phyloP scores from a whole-genome alignment of 2,113 vertebrate species.

The Rousettus leschenaultii region DNA sequence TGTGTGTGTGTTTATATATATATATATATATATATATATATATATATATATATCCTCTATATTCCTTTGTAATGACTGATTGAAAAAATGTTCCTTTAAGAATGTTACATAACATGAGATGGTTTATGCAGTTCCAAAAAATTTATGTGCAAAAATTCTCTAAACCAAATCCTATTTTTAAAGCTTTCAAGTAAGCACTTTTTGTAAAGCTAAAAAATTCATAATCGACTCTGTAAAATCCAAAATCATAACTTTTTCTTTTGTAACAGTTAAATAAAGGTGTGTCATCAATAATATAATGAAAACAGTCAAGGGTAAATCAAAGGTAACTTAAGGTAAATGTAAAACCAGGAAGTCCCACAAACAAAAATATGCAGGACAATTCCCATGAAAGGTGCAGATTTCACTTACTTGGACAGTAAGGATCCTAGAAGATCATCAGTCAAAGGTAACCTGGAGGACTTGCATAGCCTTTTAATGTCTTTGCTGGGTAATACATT shows the following conservation, averaged over 20 bases:
- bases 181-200: neutral
- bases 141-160: neutral
- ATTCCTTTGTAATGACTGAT: neutral
- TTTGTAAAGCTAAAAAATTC: neutral
- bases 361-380: neutral
- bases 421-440: conserved; percentile 85
- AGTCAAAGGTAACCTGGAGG: conserved; percentile 86
- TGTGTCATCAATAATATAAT: neutral
- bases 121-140: neutral
- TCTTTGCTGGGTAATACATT: conserved; percentile 83
- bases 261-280: neutral
- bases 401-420: conserved; percentile 84
- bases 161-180: neutral
- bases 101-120: neutral
- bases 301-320: neutral
- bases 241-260: conserved; percentile 40
- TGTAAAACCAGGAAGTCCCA: neutral
- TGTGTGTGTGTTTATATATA: no score
- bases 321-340: conserved; percentile 3
- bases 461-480: conserved; percentile 87
- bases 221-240: neutral
- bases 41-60: neutral
- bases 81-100: neutral
- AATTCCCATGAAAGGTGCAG: neutral
- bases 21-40: no score